Evolutionary conservation across 1,140 invertebrate genomes (phyloP).

Genomic region (Drosophila repleta): DNA sequence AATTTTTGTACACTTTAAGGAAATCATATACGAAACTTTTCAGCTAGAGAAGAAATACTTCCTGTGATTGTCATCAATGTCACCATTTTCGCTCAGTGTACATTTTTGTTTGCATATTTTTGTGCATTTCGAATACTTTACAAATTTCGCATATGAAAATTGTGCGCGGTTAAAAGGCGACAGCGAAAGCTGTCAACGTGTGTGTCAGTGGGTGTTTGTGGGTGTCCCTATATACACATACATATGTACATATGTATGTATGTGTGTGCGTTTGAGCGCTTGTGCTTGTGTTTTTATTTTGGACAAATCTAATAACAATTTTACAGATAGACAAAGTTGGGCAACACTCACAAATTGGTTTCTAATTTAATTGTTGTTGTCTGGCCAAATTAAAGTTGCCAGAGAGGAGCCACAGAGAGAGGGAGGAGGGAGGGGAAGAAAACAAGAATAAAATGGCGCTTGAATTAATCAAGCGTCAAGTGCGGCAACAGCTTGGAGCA

Average conservation of each 20-base stretch:
- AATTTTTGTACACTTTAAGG: too few relatives aligned
- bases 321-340: slow-evolving; percentile 31
- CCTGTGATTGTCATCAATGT: too few relatives aligned
- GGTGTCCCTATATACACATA: too few relatives aligned
- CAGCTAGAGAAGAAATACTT: too few relatives aligned
- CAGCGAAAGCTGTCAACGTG: slow-evolving; percentile 51
- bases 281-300: slow-evolving; percentile 30
- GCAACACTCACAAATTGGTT: slow-evolving; percentile 66
- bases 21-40: too few relatives aligned
- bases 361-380: slow-evolving; percentile 72
- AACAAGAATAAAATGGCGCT: slow-evolving; percentile 23
- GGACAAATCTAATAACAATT: slow-evolving; percentile 75
- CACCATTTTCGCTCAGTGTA: slow-evolving; percentile 33
- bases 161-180: slow-evolving; percentile 75
- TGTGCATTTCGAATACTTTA: slow-evolving; percentile 72
- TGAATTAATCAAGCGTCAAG: slow-evolving; percentile 61
- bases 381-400: slow-evolving; percentile 21
- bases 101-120: slow-evolving; percentile 59
- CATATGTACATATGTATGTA: too few relatives aligned
- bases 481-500: slow-evolving; percentile 57
- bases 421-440: background rate
- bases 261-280: slow-evolving; percentile 10
- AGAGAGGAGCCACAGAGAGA: slow-evolving; percentile 16
- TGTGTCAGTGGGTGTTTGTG: slow-evolving; percentile 9
- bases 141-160: slow-evolving; percentile 80